Evolutionary conservation across 1,140 invertebrate genomes (phyloP).

Genomic region (Kradibia gibbosae): DNA sequence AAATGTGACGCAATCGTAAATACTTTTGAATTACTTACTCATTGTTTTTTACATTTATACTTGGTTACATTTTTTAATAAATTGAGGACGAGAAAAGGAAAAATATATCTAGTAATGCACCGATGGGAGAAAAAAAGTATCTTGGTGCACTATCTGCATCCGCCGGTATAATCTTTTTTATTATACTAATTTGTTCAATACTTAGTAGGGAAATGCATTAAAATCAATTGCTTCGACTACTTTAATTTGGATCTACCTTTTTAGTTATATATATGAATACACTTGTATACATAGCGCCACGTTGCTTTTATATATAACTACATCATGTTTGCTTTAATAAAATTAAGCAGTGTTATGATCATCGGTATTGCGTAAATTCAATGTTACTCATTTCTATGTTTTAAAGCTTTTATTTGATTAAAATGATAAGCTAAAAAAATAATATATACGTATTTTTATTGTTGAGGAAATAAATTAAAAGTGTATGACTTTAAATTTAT

Average conservation of each 20-base stretch:
- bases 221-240: background rate
- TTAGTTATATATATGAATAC: background rate
- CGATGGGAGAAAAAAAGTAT: background rate
- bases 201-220: background rate
- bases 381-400: too few species aligned
- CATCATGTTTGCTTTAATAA: background rate
- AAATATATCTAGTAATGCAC: background rate
- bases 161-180: background rate
- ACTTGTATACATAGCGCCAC: background rate
- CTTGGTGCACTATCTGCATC: background rate
- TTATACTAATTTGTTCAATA: slow-evolving; percentile 1
- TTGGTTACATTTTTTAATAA: background rate
- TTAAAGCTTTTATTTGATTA: background rate
- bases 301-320: background rate
- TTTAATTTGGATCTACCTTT: background rate
- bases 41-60: too few species aligned
- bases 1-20: too few species aligned
- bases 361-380: too few species aligned
- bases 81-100: background rate
- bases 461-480: background rate
- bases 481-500: too few species aligned
- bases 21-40: too few species aligned
- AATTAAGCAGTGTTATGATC: background rate
- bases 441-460: background rate
- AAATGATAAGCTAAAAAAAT: too few species aligned